Base-by-base conservation (phyloP, 2,797 vertebrate genomes). In the Buceros bicornis region DNA sequence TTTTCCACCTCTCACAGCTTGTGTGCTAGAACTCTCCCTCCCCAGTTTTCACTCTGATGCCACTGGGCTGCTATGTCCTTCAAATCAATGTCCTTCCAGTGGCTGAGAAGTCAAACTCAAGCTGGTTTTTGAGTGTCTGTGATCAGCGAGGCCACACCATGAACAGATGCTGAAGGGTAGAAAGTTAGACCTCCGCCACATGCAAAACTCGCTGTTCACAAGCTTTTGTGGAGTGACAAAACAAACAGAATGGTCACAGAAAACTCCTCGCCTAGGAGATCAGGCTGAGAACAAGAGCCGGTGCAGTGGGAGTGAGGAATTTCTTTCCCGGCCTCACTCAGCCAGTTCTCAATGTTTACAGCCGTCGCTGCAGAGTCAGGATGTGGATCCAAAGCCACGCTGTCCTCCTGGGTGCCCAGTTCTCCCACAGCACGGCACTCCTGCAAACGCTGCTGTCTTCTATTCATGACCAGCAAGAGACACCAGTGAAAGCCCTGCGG, bases 151-250 rank as follows among this genome's bases (percentile, higher is more conserved):
- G 48, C n/a, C 54, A 26, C 26, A 16, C 6, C 73, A 29, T 0
- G 1, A 71, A 43, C 26, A n/a, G n/a, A 76, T 3, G 76, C 2
- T 0, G 8, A 88, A 10, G 9, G 25, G 15, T 16, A 65, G 66
- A 89, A 86, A 67, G 13, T 0, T 1, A 73, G 40, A 70, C 11
- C 18, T 47, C 35, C 11, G 19, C 6, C 28, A 16, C 0, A 1
- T 0, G 5, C 13, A 25, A 57, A 85, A 54, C 18, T 21, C 26
- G 14, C 16, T 1, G 0, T 37, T 69, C 10, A 11, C 8, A 73
- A 80, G 47, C 4, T 62, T 77, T 54, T 47, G 45, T 37, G 10
- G 12, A 35, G 19, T 20, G 21, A 40, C 6, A 79, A 84, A 89
- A 61, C 5, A 54, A 62, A 47, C 0, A 1, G 17, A 45, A 80